A percentile compares a stretch with the other conserved stretches of the same genome.
phyloP scores from a whole-genome alignment of 2,797 vertebrate species.

The Amblyraja radiata region DNA sequence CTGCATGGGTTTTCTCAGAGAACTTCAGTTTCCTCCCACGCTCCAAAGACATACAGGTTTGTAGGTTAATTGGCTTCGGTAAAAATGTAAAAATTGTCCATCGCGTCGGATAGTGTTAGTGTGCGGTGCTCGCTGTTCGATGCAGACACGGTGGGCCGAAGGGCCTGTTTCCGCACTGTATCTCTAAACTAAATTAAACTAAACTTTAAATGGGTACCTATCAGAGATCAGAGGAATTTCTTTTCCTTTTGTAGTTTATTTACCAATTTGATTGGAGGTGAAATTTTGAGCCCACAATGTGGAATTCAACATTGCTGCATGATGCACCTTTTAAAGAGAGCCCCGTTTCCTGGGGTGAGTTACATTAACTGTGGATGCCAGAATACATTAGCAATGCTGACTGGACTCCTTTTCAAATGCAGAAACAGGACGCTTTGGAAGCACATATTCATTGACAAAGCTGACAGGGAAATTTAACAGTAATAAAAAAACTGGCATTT shows the following conservation, averaged over 20 bases:
- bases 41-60: too few species aligned
- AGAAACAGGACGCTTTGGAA: neutral
- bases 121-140: too few species aligned
- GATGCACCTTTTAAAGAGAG: neutral
- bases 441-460: neutral
- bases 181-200: neutral
- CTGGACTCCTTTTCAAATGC: conserved; percentile 6
- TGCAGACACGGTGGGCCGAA: too few species aligned
- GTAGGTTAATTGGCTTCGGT: too few species aligned
- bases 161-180: too few species aligned
- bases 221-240: neutral
- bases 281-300: neutral
- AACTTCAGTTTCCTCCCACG: too few species aligned
- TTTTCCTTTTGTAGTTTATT: neutral
- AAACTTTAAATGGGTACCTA: neutral
- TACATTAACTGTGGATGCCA: conserved; percentile 4
- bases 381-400: neutral
- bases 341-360: neutral
- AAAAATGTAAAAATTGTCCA: too few species aligned
- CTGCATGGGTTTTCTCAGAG: too few species aligned
- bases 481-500: conserved; percentile 11
- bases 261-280: neutral
- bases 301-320: neutral
- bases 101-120: too few species aligned
- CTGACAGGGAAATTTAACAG: neutral